These are phyloP conservation scores for Pristiophorus japonicus DNA, from an alignment of 2,113 vertebrate genomes.

Conservation along the genomic window DNA sequence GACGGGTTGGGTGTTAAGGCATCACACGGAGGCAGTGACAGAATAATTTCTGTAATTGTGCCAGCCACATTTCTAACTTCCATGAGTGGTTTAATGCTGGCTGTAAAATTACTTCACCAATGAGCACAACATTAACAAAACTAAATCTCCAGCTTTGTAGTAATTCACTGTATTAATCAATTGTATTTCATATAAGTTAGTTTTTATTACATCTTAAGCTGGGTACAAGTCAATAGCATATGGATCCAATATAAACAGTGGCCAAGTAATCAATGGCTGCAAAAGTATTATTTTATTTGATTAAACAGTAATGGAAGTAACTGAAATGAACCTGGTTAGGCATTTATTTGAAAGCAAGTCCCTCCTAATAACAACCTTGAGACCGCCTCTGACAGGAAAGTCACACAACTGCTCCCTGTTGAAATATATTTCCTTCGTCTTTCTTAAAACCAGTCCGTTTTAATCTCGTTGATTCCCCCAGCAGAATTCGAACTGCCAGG, in stretches of 20 bases:
- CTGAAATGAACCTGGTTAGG: not conserved
- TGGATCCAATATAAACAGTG: not conserved
- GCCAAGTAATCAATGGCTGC: not conserved
- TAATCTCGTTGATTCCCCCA: constrained; percentile 10
- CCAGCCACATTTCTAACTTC: not conserved
- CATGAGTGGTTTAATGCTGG: not conserved
- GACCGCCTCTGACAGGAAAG: not conserved
- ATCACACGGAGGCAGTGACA: not conserved
- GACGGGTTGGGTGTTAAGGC: not conserved
- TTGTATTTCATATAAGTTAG: not conserved
- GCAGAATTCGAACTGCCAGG: constrained; percentile 16
- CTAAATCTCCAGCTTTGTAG: no score
- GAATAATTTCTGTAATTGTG: not conserved
- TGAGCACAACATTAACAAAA: not conserved
- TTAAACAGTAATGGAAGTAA: not conserved
- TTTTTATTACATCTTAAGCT: not conserved
- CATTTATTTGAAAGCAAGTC: not conserved
- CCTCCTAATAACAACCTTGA: not conserved
- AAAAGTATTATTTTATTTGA: not conserved
- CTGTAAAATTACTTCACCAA: not conserved
- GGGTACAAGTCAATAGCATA: not conserved
- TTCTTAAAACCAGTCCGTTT: not conserved
- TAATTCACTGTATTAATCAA: not conserved
- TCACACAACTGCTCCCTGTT: constrained; percentile 14
- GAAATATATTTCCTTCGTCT: not conserved